Conservation (phyloP, 1,140 invertebrate species). For the Caerostris extrusa region DNA sequence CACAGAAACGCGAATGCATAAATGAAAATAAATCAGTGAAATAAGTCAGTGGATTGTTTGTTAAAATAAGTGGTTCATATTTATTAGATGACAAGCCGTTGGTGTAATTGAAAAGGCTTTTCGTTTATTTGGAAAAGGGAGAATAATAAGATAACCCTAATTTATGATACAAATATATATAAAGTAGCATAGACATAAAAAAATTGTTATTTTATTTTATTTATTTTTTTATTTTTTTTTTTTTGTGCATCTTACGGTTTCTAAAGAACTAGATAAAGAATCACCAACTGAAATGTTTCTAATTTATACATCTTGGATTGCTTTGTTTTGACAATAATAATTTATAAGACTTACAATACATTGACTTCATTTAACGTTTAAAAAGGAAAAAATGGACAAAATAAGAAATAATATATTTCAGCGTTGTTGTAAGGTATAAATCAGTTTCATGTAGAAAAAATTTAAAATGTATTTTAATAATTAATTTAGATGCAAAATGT, state of each 20-base stretch:
- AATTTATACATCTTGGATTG: neutral
- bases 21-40: neutral
- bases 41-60: neutral
- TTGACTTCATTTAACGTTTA: neutral
- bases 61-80: slow-evolving; percentile 7
- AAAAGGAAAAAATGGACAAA: neutral
- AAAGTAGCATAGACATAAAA: neutral
- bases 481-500: too few relatives aligned
- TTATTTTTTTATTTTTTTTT: too few relatives aligned
- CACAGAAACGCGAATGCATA: too few relatives aligned
- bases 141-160: neutral
- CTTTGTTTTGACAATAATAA: neutral
- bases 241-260: neutral
- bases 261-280: neutral
- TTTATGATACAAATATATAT: neutral
- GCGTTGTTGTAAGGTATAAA: neutral
- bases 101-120: neutral
- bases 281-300: neutral
- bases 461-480: too few relatives aligned
- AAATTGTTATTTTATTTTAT: too few relatives aligned
- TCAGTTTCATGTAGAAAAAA: too few relatives aligned
- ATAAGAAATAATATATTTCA: neutral
- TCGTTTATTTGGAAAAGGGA: neutral
- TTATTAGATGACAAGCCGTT: neutral
- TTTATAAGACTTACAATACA: neutral